phyloP scores from a whole-genome alignment of 2,113 vertebrate species.

The Mustela nigripes region DNA sequence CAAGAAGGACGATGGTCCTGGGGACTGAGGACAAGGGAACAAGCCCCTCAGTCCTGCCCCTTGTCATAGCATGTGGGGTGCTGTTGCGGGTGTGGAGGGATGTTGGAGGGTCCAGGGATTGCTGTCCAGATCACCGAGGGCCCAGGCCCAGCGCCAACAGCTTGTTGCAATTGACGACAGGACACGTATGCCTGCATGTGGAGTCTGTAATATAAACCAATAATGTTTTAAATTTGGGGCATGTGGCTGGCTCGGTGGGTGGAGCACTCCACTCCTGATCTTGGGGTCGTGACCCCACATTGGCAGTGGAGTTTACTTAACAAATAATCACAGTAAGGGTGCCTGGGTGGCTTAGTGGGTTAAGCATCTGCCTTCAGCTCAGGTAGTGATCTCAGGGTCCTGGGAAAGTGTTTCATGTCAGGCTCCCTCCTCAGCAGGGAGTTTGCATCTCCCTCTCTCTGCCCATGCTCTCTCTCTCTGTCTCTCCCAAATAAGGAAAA shows the following conservation, averaged over 20 bases:
- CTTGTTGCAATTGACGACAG: neutral
- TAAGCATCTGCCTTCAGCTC: too few relatives aligned
- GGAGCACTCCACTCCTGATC: neutral
- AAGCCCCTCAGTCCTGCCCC: too few relatives aligned
- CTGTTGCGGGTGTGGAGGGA: neutral
- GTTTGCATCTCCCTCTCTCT: too few relatives aligned
- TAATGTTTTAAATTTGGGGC: neutral
- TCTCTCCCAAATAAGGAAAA: too few relatives aligned
- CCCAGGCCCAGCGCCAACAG: neutral
- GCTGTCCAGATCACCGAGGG: too few relatives aligned
- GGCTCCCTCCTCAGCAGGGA: too few relatives aligned
- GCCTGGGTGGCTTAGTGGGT: too few relatives aligned
- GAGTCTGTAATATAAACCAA: neutral
- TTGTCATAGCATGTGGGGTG: neutral
- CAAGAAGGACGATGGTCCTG: neutral
- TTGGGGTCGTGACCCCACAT: neutral
- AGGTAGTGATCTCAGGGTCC: too few relatives aligned
- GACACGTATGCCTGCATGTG: fast-evolving
- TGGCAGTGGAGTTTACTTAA: neutral
- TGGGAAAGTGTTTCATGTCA: too few relatives aligned
- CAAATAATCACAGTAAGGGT: neutral
- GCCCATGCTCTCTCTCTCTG: too few relatives aligned
- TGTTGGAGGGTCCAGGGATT: neutral
- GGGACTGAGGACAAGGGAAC: neutral
- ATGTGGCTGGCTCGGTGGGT: neutral